phyloP scores from a whole-genome alignment of 1,140 invertebrate species.

The Orussus abietinus region DNA sequence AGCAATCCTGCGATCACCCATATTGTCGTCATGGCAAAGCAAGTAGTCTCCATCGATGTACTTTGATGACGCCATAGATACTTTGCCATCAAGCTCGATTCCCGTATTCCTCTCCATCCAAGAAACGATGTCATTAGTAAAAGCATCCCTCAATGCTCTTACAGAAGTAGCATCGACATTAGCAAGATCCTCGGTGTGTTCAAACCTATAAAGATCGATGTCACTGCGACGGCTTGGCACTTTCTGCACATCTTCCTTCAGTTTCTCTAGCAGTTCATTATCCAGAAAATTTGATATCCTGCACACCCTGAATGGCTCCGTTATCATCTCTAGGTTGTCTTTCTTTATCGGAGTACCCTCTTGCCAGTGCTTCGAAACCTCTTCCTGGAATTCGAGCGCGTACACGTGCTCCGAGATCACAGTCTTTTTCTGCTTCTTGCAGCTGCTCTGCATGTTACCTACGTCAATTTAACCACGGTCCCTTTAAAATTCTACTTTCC shows the following conservation, averaged over 20 bases:
- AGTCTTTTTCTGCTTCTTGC: not conserved
- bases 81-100: slow-evolving; percentile 55
- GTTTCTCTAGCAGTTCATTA: slow-evolving; percentile 56
- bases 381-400: slow-evolving; percentile 25
- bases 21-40: slow-evolving; percentile 69
- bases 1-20: slow-evolving; percentile 67
- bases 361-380: slow-evolving; percentile 41
- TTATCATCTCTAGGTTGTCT: slow-evolving; percentile 42
- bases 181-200: slow-evolving; percentile 63
- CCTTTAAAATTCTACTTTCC: no score
- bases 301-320: slow-evolving; percentile 56
- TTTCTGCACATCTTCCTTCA: slow-evolving; percentile 56
- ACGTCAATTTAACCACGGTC: no score
- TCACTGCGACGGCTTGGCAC: slow-evolving; percentile 59
- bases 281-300: slow-evolving; percentile 59
- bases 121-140: slow-evolving; percentile 56
- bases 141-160: slow-evolving; percentile 53
- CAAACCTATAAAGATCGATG: slow-evolving; percentile 70
- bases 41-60: slow-evolving; percentile 70
- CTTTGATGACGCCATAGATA: slow-evolving; percentile 68
- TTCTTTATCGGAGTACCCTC: slow-evolving; percentile 24
- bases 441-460: no score
- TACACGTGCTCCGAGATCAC: slow-evolving; percentile 33
- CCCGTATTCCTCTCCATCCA: slow-evolving; percentile 62
- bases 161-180: slow-evolving; percentile 56